Percentiles rank a stretch among this genome's conserved stretches.
Evolutionary conservation across 2,113 vertebrate genomes (phyloP).

Genomic region (Galbula dea): DNA sequence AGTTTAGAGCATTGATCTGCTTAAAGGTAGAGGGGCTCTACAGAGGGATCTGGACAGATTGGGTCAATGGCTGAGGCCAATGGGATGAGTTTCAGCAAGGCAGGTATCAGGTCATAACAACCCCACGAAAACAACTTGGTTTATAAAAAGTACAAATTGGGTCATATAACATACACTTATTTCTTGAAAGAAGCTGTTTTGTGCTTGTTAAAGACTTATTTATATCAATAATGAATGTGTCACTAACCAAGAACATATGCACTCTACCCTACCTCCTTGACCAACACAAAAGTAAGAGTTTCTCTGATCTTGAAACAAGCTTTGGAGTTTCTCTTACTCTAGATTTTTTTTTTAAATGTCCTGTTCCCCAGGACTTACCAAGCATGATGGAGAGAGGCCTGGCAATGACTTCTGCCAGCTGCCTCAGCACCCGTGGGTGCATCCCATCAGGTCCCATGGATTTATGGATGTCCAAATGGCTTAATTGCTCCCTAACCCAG

Average conservation of each 20-base stretch:
- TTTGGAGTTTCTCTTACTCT: background rate
- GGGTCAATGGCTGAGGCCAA: background rate
- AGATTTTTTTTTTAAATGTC: background rate
- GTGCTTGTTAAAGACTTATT: background rate
- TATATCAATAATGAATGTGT: background rate
- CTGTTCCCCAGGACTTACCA: no score
- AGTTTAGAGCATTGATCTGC: background rate
- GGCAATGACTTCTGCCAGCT: no score
- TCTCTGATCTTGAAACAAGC: background rate
- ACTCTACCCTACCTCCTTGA: background rate
- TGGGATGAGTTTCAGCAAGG: background rate
- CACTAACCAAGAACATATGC: background rate
- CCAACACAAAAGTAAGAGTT: background rate
- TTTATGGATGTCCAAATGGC: no score
- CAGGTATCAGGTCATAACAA: background rate
- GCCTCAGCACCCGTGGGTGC: no score
- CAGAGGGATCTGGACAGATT: background rate
- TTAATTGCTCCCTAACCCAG: no score
- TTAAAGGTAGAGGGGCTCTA: background rate
- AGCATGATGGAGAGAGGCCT: no score
- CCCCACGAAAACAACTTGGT: no score
- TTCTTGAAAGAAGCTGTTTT: background rate
- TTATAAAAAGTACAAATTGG: background rate
- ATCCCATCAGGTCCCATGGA: no score
- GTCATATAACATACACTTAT: background rate